These are phyloP conservation scores for Paratilapia polleni DNA, from an alignment of 2,113 vertebrate genomes.

Conservation along the genomic window DNA sequence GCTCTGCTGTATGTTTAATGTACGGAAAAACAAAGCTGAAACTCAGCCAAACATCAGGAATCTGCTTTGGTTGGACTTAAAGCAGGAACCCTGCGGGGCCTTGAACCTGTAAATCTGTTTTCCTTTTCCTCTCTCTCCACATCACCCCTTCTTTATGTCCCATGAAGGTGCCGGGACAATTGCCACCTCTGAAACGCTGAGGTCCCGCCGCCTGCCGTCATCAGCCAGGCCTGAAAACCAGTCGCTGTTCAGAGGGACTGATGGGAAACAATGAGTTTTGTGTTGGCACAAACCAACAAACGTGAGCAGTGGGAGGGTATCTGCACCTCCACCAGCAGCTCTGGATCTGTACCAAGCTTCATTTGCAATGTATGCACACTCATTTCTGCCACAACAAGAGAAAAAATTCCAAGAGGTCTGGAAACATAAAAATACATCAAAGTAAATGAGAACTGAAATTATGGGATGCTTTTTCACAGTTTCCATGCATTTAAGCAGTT, in stretches of 20 bases:
- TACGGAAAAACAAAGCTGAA: accelerated
- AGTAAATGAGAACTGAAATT: too few species aligned
- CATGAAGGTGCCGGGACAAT: not conserved
- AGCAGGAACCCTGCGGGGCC: not conserved
- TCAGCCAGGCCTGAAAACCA: not conserved
- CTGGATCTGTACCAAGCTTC: too few species aligned
- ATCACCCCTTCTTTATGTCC: not conserved
- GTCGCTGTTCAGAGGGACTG: too few species aligned
- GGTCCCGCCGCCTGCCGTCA: not conserved
- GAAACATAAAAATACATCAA: too few species aligned
- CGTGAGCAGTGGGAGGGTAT: too few species aligned
- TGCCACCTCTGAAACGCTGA: not conserved
- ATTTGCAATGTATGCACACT: too few species aligned
- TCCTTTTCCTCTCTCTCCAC: not conserved
- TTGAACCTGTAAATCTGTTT: conserved; percentile 7
- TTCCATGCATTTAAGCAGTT: too few species aligned
- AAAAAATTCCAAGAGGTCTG: too few species aligned
- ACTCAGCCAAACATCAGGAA: not conserved
- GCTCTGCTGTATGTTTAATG: not conserved
- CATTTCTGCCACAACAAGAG: too few species aligned
- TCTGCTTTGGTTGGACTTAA: not conserved
- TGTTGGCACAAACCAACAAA: not conserved
- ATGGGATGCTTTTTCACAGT: too few species aligned
- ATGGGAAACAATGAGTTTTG: not conserved
- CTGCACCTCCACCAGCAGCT: too few species aligned